phyloP scores from a whole-genome alignment of 2,113 vertebrate species.

The Hemibagrus wyckioides region DNA sequence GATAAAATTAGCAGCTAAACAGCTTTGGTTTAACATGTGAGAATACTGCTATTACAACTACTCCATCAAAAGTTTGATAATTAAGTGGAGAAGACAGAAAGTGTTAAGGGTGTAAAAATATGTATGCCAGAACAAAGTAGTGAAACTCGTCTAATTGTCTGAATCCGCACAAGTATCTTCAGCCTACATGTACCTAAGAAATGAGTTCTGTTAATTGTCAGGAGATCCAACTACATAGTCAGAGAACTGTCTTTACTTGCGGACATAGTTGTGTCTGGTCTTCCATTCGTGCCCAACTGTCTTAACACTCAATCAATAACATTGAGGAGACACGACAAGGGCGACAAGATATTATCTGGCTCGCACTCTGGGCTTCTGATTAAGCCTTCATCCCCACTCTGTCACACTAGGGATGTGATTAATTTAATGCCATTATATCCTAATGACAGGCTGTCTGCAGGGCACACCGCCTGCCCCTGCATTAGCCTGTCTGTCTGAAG shows the following conservation, averaged over 20 bases:
- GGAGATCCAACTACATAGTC: not conserved
- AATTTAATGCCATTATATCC: conserved; percentile 82
- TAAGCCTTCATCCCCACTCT: conserved; percentile 79
- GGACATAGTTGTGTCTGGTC: conserved; percentile 15
- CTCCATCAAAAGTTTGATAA: not conserved
- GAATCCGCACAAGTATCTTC: not conserved
- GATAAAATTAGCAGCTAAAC: conserved; percentile 6
- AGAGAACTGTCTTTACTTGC: not conserved
- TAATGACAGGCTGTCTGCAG: conserved; percentile 79
- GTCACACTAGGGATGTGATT: conserved; percentile 79
- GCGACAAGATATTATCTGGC: conserved; percentile 82
- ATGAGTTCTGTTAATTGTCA: not conserved
- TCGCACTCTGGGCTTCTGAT: conserved; percentile 78
- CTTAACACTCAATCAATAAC: conserved; percentile 79
- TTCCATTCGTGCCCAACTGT: conserved; percentile 60
- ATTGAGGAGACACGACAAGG: conserved; percentile 76
- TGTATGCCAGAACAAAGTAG: not conserved
- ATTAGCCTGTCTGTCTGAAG: conserved; percentile 53
- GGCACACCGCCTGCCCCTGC: conserved; percentile 64
- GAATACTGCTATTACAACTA: not conserved
- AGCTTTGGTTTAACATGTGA: not conserved
- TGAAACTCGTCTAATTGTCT: not conserved
- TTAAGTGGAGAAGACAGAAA: not conserved
- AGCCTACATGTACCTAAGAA: not conserved
- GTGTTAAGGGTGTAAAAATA: not conserved